phyloP scores from a whole-genome alignment of 2,113 vertebrate species.

The Trematomus loennbergii region DNA sequence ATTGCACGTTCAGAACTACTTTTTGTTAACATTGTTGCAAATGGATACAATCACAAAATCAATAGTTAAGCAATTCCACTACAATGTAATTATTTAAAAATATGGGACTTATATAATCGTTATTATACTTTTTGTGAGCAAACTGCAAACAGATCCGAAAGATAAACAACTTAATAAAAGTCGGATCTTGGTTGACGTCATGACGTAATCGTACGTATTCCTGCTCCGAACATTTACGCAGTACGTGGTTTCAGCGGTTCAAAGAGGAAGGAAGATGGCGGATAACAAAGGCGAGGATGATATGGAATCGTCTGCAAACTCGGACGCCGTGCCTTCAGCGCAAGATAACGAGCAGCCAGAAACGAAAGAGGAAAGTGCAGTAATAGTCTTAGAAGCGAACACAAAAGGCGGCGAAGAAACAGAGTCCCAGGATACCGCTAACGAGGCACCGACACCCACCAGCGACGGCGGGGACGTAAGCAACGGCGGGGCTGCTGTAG shows the following conservation, averaged over 20 bases:
- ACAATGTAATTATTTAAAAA: too few species aligned
- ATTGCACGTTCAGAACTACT: too few species aligned
- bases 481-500: slow-evolving; percentile 66
- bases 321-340: slow-evolving; percentile 76
- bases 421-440: slow-evolving; percentile 60
- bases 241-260: slow-evolving; percentile 89
- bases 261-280: slow-evolving; percentile 99
- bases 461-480: slow-evolving; percentile 81
- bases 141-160: too few species aligned
- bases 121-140: too few species aligned
- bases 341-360: slow-evolving; percentile 64
- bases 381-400: slow-evolving; percentile 73
- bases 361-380: slow-evolving; percentile 58
- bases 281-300: slow-evolving; percentile 97
- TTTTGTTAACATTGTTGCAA: too few species aligned
- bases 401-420: slow-evolving; percentile 76
- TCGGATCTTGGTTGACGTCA: slow-evolving; percentile 59
- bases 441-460: slow-evolving; percentile 76
- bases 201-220: slow-evolving; percentile 72
- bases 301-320: slow-evolving; percentile 82
- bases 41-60: too few species aligned
- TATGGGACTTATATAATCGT: too few species aligned
- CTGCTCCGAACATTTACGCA: slow-evolving; percentile 81
- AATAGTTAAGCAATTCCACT: too few species aligned
- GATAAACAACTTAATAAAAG: neutral